Evolutionary conservation across 2,797 vertebrate genomes (phyloP), one percentile per base, ranked within the genome.

Genomic region (Ara ararauna): DNA sequence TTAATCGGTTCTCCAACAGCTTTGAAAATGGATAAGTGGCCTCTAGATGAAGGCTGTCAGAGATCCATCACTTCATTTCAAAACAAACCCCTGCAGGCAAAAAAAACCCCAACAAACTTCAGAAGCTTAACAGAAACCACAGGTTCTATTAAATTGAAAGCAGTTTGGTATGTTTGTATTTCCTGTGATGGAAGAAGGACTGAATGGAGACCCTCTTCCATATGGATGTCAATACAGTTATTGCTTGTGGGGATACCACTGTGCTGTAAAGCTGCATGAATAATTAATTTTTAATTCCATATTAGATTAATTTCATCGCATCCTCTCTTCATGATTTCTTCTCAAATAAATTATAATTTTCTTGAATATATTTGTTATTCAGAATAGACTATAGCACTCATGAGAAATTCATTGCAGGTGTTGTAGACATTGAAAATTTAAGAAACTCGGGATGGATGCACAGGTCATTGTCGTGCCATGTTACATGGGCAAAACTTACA

Each of bases 321-420:
- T 94, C 85, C 23, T 73, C 38, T 83, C 53, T 70, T 86, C 44
- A 32, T 47, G 78, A 77, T 83, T 87, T 95, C 16, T 93, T 75
- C 56, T 81, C 85, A 90, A 91, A 95, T 82, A 97, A 78, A 93
- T 27, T 85, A 70, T 80, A 76, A 85, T 93, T 94, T 94, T 93
- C 70, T 79, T 83, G 48, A 87, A 93, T 91, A 36, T 77, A 91
- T 90, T 96, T 87, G 67, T 94, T 86, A 94, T 86, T 92, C 95
- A 79, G 70, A 91, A 62, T 45, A 68, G 60, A 44, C 58, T 66
- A 17, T 26, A 92, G 11, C 27, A 65, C 40, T 94, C 50, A 81
- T 61, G 58, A 95, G 75, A 85, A 94, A 89, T 91, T 91, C 76
- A 85, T 71, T 74, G 70, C 70, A 86, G 64, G 44, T 42, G 85